These are phyloP conservation scores for Orussus abietinus DNA, from an alignment of 1,140 invertebrate species.

Conservation along the genomic window DNA sequence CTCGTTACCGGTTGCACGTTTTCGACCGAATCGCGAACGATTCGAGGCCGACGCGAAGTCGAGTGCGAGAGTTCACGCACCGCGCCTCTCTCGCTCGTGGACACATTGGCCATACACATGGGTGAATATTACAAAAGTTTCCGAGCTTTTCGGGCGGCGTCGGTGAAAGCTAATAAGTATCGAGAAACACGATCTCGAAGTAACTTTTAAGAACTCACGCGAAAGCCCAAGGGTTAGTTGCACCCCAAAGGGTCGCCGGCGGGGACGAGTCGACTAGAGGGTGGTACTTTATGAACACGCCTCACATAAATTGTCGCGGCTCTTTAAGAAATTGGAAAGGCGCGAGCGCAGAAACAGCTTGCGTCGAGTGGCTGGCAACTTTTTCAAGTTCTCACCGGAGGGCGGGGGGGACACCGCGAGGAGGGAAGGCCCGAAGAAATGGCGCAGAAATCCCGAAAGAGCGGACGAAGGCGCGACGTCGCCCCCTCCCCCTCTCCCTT, in stretches of 20 bases:
- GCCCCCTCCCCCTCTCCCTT: too few relatives aligned
- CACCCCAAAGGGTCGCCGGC: too few relatives aligned
- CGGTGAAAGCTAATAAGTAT: slow-evolving; percentile 50
- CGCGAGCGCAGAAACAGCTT: slow-evolving; percentile 50
- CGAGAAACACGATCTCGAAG: slow-evolving; percentile 40
- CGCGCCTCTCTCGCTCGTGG: slow-evolving; percentile 1
- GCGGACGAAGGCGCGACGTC: too few relatives aligned
- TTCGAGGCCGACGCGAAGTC: too few relatives aligned
- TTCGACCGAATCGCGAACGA: too few relatives aligned
- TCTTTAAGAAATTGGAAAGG: slow-evolving; percentile 56
- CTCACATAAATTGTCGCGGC: slow-evolving; percentile 55
- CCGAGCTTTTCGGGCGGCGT: slow-evolving; percentile 17
- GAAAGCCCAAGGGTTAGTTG: too few relatives aligned
- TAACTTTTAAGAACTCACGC: slow-evolving; percentile 48
- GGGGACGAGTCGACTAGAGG: too few relatives aligned
- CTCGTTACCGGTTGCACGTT: too few relatives aligned
- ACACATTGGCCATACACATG: too few relatives aligned
- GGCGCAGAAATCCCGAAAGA: too few relatives aligned
- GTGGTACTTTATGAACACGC: slow-evolving; percentile 53
- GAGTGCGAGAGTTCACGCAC: slow-evolving; percentile 4
- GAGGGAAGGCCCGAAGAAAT: too few relatives aligned
- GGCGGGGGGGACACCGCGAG: slow-evolving; percentile 13
- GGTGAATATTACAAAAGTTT: slow-evolving; percentile 48
- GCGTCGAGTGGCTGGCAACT: slow-evolving; percentile 48
- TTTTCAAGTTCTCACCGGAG: slow-evolving; percentile 43